Base-by-base conservation (phyloP, 2,888 invertebrate species). In the Meiosimyza decipiens region DNA sequence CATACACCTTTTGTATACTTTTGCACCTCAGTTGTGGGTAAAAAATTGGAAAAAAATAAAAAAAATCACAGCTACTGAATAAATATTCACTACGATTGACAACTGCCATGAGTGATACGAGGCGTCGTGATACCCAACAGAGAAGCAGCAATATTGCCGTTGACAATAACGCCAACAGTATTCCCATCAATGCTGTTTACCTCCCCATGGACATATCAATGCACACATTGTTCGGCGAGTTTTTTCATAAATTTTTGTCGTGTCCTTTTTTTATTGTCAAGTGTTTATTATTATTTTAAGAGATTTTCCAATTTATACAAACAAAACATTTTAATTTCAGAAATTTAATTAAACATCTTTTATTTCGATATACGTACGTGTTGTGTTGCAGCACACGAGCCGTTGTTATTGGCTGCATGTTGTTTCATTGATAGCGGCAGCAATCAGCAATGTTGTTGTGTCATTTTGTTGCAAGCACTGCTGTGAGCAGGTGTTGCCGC, bases 311-410 rank as follows among this genome's bases (percentile, higher is more conserved):
- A 86, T 85, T 86, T 85, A 85, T 81, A 81, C 80, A 83, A 82
- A 86, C 86, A 86, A 86, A 86, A 85, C 86, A 84, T 86, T 86
- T 86, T 86, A 85, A 86, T 86, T 86, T 86, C 84, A 85, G 82
- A 86, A 82, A 85, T 86, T 86, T 85, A 86, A 86, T 86, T 86
- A 85, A 85, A 85, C 84, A 84, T 82, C 83, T 81, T 80, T 57
- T 18, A 65, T 52, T 51, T 65, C 57, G 40, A 1, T 60, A 22
- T 60, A 18, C 22, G 47, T 18, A 54, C 9, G 49, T 60, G 67
- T 40, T 28, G 22, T 49, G 28, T 28, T 28, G 28, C 28, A 28
- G 28, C 28, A 28, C 28, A 28, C 28, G 28, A 28, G 28, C 13
- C 13, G 60, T 16, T 5, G 60, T 13, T 12, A 28, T 3, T 60